Conservation (phyloP, 2,888 invertebrate genomes). For the Lasioglossum calceatum region DNA sequence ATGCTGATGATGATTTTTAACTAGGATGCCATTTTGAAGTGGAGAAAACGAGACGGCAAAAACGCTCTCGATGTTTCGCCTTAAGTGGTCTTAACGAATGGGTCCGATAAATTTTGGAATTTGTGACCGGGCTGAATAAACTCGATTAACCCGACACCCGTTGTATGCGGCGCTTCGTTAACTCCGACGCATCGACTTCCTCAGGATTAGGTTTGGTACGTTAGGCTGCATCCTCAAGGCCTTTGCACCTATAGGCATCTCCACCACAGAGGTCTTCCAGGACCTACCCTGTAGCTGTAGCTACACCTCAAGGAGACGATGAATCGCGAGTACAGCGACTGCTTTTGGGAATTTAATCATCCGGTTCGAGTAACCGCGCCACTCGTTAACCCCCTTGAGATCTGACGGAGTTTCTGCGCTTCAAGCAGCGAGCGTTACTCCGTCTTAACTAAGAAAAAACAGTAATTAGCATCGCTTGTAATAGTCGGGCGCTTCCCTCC, state of each 20-base stretch:
- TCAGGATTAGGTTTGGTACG: slow-evolving; percentile 74
- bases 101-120: slow-evolving; percentile 27
- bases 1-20: no score
- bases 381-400: slow-evolving; percentile 56
- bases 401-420: slow-evolving; percentile 47
- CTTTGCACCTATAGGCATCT: slow-evolving; percentile 66
- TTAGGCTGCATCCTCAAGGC: slow-evolving; percentile 70
- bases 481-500: slow-evolving; percentile 24
- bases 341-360: slow-evolving; percentile 77
- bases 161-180: slow-evolving; percentile 73
- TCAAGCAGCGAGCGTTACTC: slow-evolving; percentile 39
- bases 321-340: slow-evolving; percentile 66
- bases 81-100: no score
- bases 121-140: slow-evolving; percentile 45
- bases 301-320: slow-evolving; percentile 61
- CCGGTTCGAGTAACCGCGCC: slow-evolving; percentile 71
- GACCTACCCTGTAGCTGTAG: slow-evolving; percentile 48
- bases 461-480: slow-evolving; percentile 42
- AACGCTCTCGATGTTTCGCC: no score
- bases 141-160: slow-evolving; percentile 70
- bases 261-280: slow-evolving; percentile 51
- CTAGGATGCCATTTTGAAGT: no score
- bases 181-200: slow-evolving; percentile 73
- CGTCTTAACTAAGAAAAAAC: slow-evolving; percentile 33
- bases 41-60: no score